A percentile compares a stretch with the other conserved stretches of the same genome.
phyloP scores from a whole-genome alignment of 2,888 invertebrate genomes.

The Melipona bicolor region DNA sequence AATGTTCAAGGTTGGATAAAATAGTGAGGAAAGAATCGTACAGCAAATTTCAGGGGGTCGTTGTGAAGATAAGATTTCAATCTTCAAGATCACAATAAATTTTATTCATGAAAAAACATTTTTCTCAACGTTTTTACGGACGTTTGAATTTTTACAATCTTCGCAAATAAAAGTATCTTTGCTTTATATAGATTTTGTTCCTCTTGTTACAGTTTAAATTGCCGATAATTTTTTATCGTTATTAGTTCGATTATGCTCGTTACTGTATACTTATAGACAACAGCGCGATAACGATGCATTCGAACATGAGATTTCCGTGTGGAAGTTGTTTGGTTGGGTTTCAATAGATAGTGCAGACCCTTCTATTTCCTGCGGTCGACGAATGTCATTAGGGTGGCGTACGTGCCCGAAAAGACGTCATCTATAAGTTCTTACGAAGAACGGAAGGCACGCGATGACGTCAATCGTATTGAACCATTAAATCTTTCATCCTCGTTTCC shows the following conservation, averaged over 20 bases:
- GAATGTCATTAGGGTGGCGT: slow-evolving; percentile 49
- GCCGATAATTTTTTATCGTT: neutral
- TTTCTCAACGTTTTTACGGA: too few species aligned
- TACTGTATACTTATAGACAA: neutral
- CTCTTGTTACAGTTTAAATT: too few species aligned
- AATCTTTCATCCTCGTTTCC: slow-evolving; percentile 15
- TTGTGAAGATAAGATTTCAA: too few species aligned
- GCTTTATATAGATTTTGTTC: too few species aligned
- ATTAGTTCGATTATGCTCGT: neutral
- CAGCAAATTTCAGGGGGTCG: too few species aligned
- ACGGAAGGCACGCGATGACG: slow-evolving; percentile 52
- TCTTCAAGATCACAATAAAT: too few species aligned
- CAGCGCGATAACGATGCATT: neutral
- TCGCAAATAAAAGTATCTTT: too few species aligned
- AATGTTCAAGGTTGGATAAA: too few species aligned
- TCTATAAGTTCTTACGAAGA: slow-evolving; percentile 40
- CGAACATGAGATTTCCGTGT: neutral
- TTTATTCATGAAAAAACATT: too few species aligned
- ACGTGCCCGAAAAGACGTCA: slow-evolving; percentile 66
- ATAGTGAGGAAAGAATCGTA: too few species aligned
- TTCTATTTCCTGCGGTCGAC: slow-evolving; percentile 13
- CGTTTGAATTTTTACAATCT: too few species aligned
- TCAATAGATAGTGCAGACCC: neutral
- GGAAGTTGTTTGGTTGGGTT: neutral
- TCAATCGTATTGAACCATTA: slow-evolving; percentile 31